Percentiles rank a stretch among this genome's conserved stretches.
These are phyloP conservation scores for Lutraria lutraria DNA, from an alignment of 2,888 invertebrate species.

Conservation along the genomic window DNA sequence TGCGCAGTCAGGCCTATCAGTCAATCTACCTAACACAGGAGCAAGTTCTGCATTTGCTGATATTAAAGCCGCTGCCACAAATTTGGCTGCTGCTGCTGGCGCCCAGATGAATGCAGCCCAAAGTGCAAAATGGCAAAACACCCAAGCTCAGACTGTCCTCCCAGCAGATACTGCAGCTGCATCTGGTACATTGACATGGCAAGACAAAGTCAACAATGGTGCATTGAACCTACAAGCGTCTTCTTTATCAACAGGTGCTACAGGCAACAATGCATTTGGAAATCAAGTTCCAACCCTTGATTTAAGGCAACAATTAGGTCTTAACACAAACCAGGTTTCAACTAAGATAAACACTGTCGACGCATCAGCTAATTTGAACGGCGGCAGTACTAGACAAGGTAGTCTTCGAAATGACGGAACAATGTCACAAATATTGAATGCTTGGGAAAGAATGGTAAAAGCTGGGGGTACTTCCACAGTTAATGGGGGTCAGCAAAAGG, in stretches of 20 bases:
- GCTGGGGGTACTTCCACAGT: not conserved
- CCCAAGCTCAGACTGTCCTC: not conserved
- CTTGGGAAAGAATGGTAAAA: slow-evolving; percentile 28
- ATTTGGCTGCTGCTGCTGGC: not conserved
- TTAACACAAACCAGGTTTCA: not conserved
- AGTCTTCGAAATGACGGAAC: not conserved
- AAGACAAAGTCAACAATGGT: not conserved
- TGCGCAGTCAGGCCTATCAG: not conserved
- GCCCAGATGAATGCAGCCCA: not conserved
- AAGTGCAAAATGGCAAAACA: not conserved
- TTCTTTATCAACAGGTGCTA: not conserved
- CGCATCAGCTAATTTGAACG: not conserved
- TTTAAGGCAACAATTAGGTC: slow-evolving; percentile 26
- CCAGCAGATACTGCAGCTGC: not conserved
- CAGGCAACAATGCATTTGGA: not conserved
- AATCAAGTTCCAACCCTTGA: slow-evolving; percentile 8
- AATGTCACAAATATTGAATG: slow-evolving; percentile 33
- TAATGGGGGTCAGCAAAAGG: not conserved
- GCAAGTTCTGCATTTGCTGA: not conserved
- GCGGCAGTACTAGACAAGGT: not conserved
- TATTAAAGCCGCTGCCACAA: not conserved
- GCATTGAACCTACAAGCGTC: not conserved
- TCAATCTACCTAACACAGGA: not conserved
- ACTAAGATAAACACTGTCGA: not conserved
- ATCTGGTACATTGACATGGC: not conserved